These are phyloP conservation scores for Leptarthrus brevirostris DNA, from an alignment of 2,888 invertebrate genomes.

Conservation along the genomic window DNA sequence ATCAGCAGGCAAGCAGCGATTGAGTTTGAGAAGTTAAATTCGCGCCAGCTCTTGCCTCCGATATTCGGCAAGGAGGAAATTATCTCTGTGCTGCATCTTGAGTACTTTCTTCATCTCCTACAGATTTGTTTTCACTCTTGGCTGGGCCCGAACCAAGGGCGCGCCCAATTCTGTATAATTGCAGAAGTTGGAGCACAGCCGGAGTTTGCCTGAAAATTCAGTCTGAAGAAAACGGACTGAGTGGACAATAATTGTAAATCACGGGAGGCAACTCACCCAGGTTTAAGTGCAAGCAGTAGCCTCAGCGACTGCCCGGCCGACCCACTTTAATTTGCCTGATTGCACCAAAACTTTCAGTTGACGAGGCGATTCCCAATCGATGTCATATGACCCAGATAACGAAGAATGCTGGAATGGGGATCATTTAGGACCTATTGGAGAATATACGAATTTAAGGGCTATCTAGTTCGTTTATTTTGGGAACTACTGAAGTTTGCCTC, in stretches of 20 bases:
- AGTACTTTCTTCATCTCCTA: background rate
- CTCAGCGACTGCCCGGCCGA: background rate
- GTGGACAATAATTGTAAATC: background rate
- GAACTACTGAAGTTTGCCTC: constrained; percentile 7
- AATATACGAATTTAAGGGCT: background rate
- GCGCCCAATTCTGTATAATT: constrained; percentile 10
- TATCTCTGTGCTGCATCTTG: background rate
- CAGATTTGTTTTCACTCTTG: constrained; percentile 11
- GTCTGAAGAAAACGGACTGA: too few species aligned
- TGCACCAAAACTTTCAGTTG: constrained; percentile 16
- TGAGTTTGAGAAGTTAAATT: too few species aligned
- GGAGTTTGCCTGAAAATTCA: background rate
- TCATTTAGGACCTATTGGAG: constrained; percentile 7
- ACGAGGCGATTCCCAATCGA: constrained; percentile 29
- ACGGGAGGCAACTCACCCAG: background rate
- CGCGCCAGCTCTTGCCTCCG: too few species aligned
- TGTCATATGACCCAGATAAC: constrained; percentile 42
- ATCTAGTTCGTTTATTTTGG: constrained; percentile 12
- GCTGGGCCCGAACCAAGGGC: constrained; percentile 27
- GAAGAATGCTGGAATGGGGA: background rate
- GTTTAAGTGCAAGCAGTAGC: background rate
- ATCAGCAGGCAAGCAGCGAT: too few species aligned
- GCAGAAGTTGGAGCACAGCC: background rate
- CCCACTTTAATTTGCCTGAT: constrained; percentile 24
- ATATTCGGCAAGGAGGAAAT: too few species aligned